Conservation (phyloP, 2,113 vertebrate genomes). For the Charina bottae region DNA sequence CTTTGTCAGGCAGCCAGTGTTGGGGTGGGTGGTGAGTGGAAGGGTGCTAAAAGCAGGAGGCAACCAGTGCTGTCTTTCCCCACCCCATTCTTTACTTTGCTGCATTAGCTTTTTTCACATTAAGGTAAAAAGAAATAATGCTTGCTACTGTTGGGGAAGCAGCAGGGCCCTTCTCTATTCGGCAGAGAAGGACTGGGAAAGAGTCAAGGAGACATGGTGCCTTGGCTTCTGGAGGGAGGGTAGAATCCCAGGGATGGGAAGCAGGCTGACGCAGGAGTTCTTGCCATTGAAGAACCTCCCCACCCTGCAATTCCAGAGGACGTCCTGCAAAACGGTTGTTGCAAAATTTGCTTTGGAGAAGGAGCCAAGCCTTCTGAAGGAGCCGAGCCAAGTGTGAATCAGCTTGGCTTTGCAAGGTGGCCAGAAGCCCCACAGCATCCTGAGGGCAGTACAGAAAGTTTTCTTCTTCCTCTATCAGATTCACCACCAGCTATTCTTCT, state of each 20-base stretch:
- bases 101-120: background rate
- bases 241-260: background rate
- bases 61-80: background rate
- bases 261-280: too few relatives aligned
- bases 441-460: background rate
- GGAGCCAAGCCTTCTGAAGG: background rate
- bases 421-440: background rate
- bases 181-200: background rate
- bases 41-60: background rate
- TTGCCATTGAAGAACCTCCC: background rate
- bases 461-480: background rate
- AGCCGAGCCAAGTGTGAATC: background rate
- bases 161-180: background rate
- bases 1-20: background rate
- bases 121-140: background rate
- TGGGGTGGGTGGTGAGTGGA: background rate
- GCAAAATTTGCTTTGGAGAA: background rate
- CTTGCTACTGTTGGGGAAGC: background rate
- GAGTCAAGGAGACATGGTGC: background rate
- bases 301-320: background rate
- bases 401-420: too few relatives aligned
- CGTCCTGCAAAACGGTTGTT: background rate
- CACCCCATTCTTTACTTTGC: background rate
- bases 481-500: background rate
- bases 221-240: background rate